A percentile compares a stretch with the other conserved stretches of the same genome.
Evolutionary conservation across 2,888 invertebrate species (phyloP).

Genomic region (Hyposoter dolosus): DNA sequence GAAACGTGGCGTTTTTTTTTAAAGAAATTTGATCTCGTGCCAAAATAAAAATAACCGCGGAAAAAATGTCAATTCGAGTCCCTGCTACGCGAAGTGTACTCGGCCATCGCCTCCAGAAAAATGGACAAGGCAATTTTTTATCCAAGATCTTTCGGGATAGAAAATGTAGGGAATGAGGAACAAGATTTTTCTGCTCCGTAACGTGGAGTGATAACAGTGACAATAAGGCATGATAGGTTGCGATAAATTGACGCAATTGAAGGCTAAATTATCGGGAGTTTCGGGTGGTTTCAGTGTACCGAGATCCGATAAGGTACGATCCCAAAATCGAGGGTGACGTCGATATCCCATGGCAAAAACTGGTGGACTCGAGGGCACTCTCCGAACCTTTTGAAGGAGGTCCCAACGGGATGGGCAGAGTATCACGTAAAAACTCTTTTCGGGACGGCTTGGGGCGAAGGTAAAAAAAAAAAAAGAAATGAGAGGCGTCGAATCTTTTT

Average conservation of each 20-base stretch:
- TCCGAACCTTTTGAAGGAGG: constrained; percentile 49
- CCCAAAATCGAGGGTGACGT: constrained; percentile 5
- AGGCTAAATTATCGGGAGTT: constrained; percentile 24
- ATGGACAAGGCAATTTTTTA: background rate
- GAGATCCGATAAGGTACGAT: constrained; percentile 13
- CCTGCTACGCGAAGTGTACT: background rate
- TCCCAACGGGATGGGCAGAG: constrained; percentile 49
- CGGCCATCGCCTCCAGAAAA: background rate
- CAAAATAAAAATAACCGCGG: background rate
- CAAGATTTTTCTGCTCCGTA: background rate
- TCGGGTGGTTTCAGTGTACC: background rate
- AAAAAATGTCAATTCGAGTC: background rate
- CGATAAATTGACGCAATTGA: background rate
- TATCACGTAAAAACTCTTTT: constrained; percentile 44
- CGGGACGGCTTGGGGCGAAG: constrained; percentile 46
- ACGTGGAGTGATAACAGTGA: background rate
- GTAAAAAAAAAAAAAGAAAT: constrained; percentile 50
- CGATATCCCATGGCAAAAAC: constrained; percentile 17
- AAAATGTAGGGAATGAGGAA: background rate
- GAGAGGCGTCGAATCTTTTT: background rate
- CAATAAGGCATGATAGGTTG: background rate
- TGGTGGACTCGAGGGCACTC: constrained; percentile 43
- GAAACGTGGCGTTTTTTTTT: background rate
- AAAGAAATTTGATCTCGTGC: background rate
- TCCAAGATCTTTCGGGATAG: background rate